Evolutionary conservation across 2,797 vertebrate genomes (phyloP), one percentile per base, ranked within the genome.

Genomic region (Morus bassanus): DNA sequence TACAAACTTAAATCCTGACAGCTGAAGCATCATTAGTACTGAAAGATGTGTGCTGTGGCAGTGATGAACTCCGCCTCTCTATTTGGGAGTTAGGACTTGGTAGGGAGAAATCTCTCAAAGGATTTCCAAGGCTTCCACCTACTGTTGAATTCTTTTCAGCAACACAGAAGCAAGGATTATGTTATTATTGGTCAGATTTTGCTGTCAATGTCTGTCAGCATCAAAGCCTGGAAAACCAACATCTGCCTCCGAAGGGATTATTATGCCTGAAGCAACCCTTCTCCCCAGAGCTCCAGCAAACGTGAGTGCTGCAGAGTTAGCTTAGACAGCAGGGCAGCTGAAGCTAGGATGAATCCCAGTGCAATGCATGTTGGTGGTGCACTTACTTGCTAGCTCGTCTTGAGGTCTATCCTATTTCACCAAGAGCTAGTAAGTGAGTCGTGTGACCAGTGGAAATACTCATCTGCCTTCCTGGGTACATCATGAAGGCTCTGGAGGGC

Each of bases 51-150:
- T 63, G 77, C 80, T 87, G 3, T 56, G 80, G 77, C 80, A 92
- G 60, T 23, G 72, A 21, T 56, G 48, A 85, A 50, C 68, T 79
- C 91, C 67, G 25, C 54, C 35, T 92, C 37, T 79, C 72, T 37
- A 0, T 33, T 27, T 41, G 43, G 74, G 81, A 91, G n/a, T 64
- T 83, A 63, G 64, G 67, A 56, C 39, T 76, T 53, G 50, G 53
- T 80, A 80, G 89, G 68, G 43, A 84, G 85, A 83, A 85, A 64
- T 41, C 72, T 83, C 94, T 91, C 77, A 88, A 77, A 91, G 95
- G 94, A 92, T 96, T 97, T 89, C 91, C 64, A 89, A 88, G 93
- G 65, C 86, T 95, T 95, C 93, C 79, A 95, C 91, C 89, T 95
- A 75, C 93, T 75, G 88, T 61, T 84, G 88, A 84, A 64, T 88